Percentiles rank a stretch among this genome's conserved stretches.
phyloP scores from a whole-genome alignment of 2,797 vertebrate genomes.

The Leucoraja ocellata region DNA sequence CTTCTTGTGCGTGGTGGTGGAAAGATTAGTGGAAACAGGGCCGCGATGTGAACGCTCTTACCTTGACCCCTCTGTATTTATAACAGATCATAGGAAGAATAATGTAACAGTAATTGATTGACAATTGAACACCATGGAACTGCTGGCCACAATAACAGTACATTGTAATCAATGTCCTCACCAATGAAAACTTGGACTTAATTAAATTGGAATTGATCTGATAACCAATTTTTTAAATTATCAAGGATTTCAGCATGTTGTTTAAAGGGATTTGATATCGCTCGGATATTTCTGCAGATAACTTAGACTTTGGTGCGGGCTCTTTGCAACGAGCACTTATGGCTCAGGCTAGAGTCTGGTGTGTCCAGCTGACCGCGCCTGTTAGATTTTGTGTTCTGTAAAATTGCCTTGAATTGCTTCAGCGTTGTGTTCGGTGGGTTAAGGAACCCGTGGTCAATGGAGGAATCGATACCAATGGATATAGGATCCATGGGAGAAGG shows the following conservation, averaged over 20 bases:
- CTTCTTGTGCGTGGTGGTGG: no score
- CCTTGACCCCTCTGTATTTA: not conserved
- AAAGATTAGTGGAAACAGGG: no score
- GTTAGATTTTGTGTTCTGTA: not conserved
- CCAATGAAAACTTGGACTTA: not conserved
- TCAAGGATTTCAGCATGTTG: not conserved
- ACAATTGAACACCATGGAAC: not conserved
- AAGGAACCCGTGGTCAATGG: not conserved
- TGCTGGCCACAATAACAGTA: not conserved
- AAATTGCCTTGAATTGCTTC: not conserved
- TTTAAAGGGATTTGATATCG: not conserved
- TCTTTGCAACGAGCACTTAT: not conserved
- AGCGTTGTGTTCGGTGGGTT: not conserved
- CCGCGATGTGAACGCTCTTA: no score
- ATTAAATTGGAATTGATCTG: slow-evolving; percentile 35
- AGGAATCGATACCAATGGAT: not conserved
- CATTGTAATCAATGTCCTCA: not conserved
- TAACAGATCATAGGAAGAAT: not conserved
- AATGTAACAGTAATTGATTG: not conserved
- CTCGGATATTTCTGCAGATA: not conserved
- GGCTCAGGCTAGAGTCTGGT: not conserved
- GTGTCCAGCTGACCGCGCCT: not conserved
- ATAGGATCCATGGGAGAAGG: no score
- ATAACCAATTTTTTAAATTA: not conserved
- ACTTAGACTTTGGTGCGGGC: no score